Evolutionary conservation across 1,140 invertebrate species (phyloP), one percentile per base, ranked within the genome.

Genomic region (Diachasmimorpha longicaudata): DNA sequence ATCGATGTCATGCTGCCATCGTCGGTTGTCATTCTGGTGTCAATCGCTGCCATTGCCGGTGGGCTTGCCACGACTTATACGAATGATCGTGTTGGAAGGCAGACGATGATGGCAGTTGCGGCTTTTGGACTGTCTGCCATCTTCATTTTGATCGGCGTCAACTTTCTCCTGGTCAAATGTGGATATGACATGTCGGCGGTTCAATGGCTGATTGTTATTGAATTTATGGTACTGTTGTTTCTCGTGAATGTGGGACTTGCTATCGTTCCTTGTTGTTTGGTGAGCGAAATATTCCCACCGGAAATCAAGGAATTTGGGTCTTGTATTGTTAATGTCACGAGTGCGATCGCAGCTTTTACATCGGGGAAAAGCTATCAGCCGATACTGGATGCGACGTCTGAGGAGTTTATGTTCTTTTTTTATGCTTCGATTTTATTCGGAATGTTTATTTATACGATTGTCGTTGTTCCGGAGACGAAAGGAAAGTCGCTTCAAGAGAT

Each of bases 331-430:
- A 93, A 94, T 66, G 89, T 93, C 75, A 92, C 92, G 76, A 93
- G 93, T 66, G 95, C 94, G 84, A 79, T 93, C 3, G 92, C 92
- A 75, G 93, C 93, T 48, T 95, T 96, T 78, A 84, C 94, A 1
- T 91, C 94, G 16, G 94, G 94, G 16, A 93, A 93, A 82, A 91
- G 93, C 76, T 95, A 94, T 87, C 91, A 93, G 83, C 89, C 92
- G 0, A 86, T 42, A 10, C 11, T 95, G 73, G 85, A 90, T 55
- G 90, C 92, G 76, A 78, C 85, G 3, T 89, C 94, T 37, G 91
- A 91, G 14, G 92, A 95, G 83, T 92, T 91, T 70, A 91, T 93
- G 42, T 96, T 95, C 86, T 93, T 91, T 89, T 86, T 93, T 14
- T 97, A 97, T 85, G 89, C 93, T 0, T 86, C 91, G 14, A 55